Evolutionary conservation across 1,140 invertebrate genomes (phyloP).

Genomic region (Vollenhovia emeryi): DNA sequence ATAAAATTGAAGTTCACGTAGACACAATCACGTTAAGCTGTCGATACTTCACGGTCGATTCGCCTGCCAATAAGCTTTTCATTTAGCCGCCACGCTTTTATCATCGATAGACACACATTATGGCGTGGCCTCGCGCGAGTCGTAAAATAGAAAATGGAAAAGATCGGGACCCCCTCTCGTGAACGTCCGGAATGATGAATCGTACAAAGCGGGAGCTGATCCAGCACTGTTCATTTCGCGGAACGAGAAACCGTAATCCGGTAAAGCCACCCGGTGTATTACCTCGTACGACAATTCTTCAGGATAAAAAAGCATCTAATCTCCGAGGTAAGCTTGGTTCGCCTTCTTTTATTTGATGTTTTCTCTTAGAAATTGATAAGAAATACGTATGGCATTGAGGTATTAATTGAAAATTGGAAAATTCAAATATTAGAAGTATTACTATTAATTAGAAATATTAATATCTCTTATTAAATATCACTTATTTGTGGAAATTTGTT

Average conservation of each 20-base stretch:
- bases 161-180: neutral
- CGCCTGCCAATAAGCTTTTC: conserved; percentile 52
- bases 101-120: conserved; percentile 46
- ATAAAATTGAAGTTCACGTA: conserved; percentile 42
- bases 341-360: neutral
- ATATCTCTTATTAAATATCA: neutral
- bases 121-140: neutral
- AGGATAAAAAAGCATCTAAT: neutral
- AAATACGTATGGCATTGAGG: neutral
- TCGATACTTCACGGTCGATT: conserved; percentile 48
- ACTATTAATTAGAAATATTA: neutral
- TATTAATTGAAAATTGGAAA: neutral
- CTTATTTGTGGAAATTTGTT: neutral
- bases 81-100: conserved; percentile 37
- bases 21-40: conserved; percentile 41
- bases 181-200: conserved; percentile 34
- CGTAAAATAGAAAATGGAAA: conserved; percentile 36
- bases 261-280: neutral
- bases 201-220: conserved; percentile 21
- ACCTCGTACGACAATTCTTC: neutral
- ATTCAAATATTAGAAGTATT: neutral
- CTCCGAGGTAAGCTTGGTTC: neutral
- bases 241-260: conserved; percentile 37
- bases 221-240: conserved; percentile 22
- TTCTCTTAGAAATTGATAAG: neutral